A percentile compares a stretch with the other conserved stretches of the same genome.
Evolutionary conservation across 2,888 invertebrate species (phyloP).

Genomic region (Dascillus cervinus): DNA sequence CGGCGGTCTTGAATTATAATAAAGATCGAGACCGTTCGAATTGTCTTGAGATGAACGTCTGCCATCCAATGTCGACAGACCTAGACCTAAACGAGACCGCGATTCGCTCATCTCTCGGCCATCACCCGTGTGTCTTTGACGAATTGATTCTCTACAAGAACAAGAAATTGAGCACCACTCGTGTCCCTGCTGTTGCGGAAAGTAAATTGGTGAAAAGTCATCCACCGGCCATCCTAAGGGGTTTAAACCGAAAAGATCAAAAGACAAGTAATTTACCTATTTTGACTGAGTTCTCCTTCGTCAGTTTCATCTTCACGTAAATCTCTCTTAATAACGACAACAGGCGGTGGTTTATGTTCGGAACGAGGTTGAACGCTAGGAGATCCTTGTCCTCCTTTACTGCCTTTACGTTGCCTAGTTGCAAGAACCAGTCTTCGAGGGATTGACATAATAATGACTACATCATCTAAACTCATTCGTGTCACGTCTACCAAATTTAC

Average conservation of each 20-base stretch:
- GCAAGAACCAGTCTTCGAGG: slow-evolving; percentile 91
- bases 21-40: slow-evolving; percentile 63
- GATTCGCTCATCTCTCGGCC: slow-evolving; percentile 71
- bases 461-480: slow-evolving; percentile 96
- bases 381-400: slow-evolving; percentile 44
- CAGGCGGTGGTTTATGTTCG: slow-evolving; percentile 83
- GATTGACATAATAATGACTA: slow-evolving; percentile 99
- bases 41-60: slow-evolving; percentile 47
- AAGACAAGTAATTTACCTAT: slow-evolving; percentile 32
- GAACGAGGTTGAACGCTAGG: slow-evolving; percentile 57
- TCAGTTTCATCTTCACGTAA: slow-evolving; percentile 73
- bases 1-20: slow-evolving; percentile 72
- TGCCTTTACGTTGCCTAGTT: slow-evolving; percentile 76
- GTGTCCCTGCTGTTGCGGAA: no score
- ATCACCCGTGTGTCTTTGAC: slow-evolving; percentile 59
- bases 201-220: no score
- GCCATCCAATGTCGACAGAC: slow-evolving; percentile 58
- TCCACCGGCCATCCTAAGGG: no score
- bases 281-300: slow-evolving; percentile 50
- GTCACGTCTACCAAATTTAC: slow-evolving; percentile 97
- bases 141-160: slow-evolving; percentile 30
- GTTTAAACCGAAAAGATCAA: no score
- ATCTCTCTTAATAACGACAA: slow-evolving; percentile 84
- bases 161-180: no score
- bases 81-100: slow-evolving; percentile 67